Evolutionary conservation across 2,888 invertebrate species (phyloP).

Genomic region (Hemithea aestivaria): DNA sequence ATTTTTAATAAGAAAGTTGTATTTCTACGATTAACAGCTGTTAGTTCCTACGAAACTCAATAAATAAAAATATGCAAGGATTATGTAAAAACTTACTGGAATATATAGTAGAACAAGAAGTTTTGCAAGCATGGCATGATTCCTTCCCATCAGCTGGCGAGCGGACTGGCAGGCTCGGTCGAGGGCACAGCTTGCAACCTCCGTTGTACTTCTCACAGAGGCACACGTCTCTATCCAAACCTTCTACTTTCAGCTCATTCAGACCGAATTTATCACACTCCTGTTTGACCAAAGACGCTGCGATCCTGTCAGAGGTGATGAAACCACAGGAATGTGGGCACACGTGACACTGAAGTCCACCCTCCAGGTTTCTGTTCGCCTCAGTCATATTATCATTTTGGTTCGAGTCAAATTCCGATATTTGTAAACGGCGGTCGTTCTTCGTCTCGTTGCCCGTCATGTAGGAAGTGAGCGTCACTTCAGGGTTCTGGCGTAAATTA

Average conservation of each 20-base stretch:
- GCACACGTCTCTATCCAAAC: slow-evolving; percentile 56
- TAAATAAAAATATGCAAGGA: too few relatives aligned
- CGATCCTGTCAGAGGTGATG: slow-evolving; percentile 48
- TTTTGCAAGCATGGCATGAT: slow-evolving; percentile 49
- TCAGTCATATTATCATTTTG: slow-evolving; percentile 54
- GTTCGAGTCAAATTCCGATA: slow-evolving; percentile 45
- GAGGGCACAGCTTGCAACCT: slow-evolving; percentile 68
- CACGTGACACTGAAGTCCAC: slow-evolving; percentile 43
- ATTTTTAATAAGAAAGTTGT: too few relatives aligned
- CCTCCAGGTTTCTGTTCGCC: slow-evolving; percentile 51
- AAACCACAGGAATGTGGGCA: slow-evolving; percentile 59
- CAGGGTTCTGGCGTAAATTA: slow-evolving; percentile 54
- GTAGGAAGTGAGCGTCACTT: slow-evolving; percentile 71
- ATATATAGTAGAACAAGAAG: slow-evolving; percentile 47
- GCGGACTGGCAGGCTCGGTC: slow-evolving; percentile 44
- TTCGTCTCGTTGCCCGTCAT: slow-evolving; percentile 51
- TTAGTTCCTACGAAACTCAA: too few relatives aligned
- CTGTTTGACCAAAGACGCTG: slow-evolving; percentile 53
- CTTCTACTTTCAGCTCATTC: slow-evolving; percentile 64
- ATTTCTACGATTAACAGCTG: too few relatives aligned
- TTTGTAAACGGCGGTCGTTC: slow-evolving; percentile 41
- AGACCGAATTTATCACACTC: slow-evolving; percentile 57
- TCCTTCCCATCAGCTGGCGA: slow-evolving; percentile 46
- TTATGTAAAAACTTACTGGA: slow-evolving; percentile 48
- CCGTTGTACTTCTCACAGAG: slow-evolving; percentile 69